A percentile compares a stretch with the other conserved stretches of the same genome.
These are phyloP conservation scores for Parambassis ranga DNA, from an alignment of 2,797 vertebrate genomes.

Conservation along the genomic window DNA sequence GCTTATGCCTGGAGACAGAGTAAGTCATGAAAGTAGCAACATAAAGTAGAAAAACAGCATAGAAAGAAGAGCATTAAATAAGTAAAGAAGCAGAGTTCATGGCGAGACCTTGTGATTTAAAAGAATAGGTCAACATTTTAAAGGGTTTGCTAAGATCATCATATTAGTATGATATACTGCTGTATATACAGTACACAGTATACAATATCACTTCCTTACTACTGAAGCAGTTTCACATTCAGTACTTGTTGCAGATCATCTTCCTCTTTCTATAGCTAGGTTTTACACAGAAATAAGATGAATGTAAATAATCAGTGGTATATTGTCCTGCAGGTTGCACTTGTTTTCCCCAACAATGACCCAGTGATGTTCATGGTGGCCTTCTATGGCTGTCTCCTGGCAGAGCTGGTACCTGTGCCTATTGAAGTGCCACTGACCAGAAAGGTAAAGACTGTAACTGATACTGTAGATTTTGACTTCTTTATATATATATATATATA, in stretches of 20 bases:
- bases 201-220: background rate
- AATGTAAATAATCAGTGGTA: background rate
- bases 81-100: too few relatives aligned
- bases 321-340: slow-evolving; percentile 84
- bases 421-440: slow-evolving; percentile 95
- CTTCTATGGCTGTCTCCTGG: slow-evolving; percentile 95
- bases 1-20: slow-evolving; percentile 92
- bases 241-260: background rate
- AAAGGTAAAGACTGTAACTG: slow-evolving; percentile 83
- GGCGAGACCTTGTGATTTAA: too few relatives aligned
- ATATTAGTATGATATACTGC: too few relatives aligned
- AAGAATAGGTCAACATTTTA: too few relatives aligned
- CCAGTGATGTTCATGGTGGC: slow-evolving; percentile 98
- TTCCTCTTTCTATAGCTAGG: too few relatives aligned
- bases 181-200: too few relatives aligned
- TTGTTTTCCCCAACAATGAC: slow-evolving; percentile 96
- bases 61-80: too few relatives aligned
- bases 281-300: background rate
- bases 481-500: too few relatives aligned
- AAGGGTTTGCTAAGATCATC: too few relatives aligned
- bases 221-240: background rate
- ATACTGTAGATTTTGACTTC: background rate
- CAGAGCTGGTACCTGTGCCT: slow-evolving; percentile 93
- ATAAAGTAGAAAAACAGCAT: too few relatives aligned
- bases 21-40: slow-evolving; percentile 81